Percentiles rank a stretch among this genome's conserved stretches.
Evolutionary conservation across 1,140 invertebrate species (phyloP).

Genomic region (Brevipalpus yothersi): DNA sequence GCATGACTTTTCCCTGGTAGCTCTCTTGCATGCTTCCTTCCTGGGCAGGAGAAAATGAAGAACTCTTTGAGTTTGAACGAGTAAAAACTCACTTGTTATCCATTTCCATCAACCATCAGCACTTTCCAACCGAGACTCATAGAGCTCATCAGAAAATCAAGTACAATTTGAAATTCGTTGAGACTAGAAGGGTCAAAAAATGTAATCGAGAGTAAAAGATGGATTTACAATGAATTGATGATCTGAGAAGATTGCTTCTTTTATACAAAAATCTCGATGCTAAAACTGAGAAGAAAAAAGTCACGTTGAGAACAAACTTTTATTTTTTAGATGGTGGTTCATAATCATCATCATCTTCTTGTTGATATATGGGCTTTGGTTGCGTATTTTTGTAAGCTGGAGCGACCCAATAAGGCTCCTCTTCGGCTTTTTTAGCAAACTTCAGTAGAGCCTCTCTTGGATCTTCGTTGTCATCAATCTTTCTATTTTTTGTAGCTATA

Average conservation of each 20-base stretch:
- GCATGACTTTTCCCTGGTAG: no score
- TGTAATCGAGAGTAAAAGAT: not conserved
- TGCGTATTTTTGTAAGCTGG: constrained; percentile 52
- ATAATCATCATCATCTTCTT: constrained; percentile 5
- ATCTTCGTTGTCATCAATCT: constrained; percentile 83
- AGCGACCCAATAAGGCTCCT: constrained; percentile 89
- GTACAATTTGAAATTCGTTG: no score
- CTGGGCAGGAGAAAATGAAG: no score
- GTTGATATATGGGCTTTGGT: constrained; percentile 19
- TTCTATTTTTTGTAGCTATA: constrained; percentile 52
- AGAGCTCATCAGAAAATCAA: no score
- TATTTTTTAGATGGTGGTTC: not conserved
- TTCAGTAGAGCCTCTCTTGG: constrained; percentile 87
- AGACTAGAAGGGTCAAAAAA: no score
- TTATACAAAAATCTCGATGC: not conserved
- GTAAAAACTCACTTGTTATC: no score
- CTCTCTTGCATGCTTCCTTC: no score
- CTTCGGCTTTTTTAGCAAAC: constrained; percentile 81
- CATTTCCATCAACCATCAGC: no score
- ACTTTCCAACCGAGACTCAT: no score
- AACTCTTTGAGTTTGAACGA: no score
- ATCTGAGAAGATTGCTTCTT: not conserved
- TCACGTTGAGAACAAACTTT: not conserved
- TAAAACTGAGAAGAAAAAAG: not conserved
- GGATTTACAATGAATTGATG: not conserved